Evolutionary conservation across 2,113 vertebrate genomes (phyloP), one percentile per base, ranked within the genome.

Genomic region (Dromiciops gliroides): DNA sequence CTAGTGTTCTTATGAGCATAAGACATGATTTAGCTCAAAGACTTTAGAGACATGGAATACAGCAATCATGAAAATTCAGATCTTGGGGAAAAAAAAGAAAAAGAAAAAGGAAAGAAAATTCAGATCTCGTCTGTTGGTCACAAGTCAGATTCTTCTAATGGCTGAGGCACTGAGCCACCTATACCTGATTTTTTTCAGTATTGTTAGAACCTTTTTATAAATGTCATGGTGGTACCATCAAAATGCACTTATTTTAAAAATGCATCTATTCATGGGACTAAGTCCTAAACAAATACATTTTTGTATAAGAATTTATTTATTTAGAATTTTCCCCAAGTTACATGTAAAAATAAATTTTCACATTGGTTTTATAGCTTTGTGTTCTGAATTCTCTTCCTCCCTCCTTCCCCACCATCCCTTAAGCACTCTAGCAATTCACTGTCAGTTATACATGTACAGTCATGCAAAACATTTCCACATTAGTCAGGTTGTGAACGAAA

Each of bases 231-330:
- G 31, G 16, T 52, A n/a, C 23, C 8, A 92, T 19, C 11, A 88
- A 25, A 56, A 94, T 56, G 94, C 51, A 91, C 92, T 11, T 11
- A 88, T 83, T 90, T 94, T 53, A 26, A 83, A 95, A 95, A 93
- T 50, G 23, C 89, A 47, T 52, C 19, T 83, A 26, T 90, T n/a
- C 2, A 19, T 83, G 3, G 2, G 92, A 16, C 3, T 91, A 91
- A 53, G 51, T 26, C 94, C 56, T 93, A 92, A 90, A 60, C 14
- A 1, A 3, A 60, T 26, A 52, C 90, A 26, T 94, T 92, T 67
- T 50, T 47, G 8, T 50, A 48, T 83, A 22, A 23, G 37, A 94
- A 96, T 93, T 95, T n/a, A n/a, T n/a, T n/a, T n/a, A n/a, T n/a
- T n/a, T n/a, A n/a, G n/a, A n/a, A n/a, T n/a, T n/a, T n/a, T n/a